Conservation (phyloP, 2,888 invertebrate genomes). For the Standfussiana lucernea region DNA sequence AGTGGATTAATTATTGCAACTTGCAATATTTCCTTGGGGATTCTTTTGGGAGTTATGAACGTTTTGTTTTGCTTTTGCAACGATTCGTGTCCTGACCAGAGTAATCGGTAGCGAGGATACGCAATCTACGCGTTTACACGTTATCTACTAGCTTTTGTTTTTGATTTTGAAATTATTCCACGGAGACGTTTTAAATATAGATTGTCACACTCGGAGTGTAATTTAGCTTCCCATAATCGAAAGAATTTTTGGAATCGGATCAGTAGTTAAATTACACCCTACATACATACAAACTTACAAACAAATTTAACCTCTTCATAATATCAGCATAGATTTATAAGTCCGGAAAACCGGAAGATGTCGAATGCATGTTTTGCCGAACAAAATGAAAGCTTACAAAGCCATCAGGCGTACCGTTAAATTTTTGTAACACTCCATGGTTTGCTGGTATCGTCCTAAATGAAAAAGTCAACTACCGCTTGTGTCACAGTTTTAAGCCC, state of each 20-base stretch:
- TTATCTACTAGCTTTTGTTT: too few species aligned
- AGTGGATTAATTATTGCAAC: slow-evolving; percentile 42
- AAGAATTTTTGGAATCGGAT: too few species aligned
- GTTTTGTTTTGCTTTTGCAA: background rate
- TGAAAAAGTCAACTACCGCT: background rate
- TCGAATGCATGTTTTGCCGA: background rate
- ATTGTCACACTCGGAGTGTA: too few species aligned
- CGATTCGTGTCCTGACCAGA: background rate
- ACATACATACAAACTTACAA: too few species aligned
- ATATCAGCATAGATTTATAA: background rate
- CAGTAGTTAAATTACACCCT: too few species aligned
- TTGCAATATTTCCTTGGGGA: slow-evolving; percentile 15
- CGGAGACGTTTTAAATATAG: too few species aligned
- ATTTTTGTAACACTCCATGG: background rate
- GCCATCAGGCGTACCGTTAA: background rate
- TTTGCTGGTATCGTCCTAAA: background rate
- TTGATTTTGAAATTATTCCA: too few species aligned
- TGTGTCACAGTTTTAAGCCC: background rate
- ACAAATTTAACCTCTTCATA: too few species aligned
- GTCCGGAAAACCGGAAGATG: background rate
- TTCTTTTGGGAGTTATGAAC: background rate
- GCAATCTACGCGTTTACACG: background rate
- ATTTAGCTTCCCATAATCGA: too few species aligned
- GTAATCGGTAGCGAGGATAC: background rate
- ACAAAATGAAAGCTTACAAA: background rate